phyloP scores from a whole-genome alignment of 1,140 invertebrate species.

The Megalopta genalis region DNA sequence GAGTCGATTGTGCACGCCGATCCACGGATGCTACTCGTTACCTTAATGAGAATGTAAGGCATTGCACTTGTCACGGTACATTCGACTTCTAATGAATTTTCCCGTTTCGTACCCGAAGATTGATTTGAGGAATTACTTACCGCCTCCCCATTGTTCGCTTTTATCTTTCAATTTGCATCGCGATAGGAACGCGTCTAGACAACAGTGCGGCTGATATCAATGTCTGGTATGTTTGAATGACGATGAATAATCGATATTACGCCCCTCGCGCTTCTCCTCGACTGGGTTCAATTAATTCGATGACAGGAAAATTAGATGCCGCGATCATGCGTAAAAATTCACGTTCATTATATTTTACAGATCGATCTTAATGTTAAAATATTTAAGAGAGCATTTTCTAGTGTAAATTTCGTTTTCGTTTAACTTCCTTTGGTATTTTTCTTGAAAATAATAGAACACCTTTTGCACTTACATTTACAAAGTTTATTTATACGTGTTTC shows the following conservation, averaged over 20 bases:
- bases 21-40: conserved; percentile 25
- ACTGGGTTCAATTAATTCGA: not conserved
- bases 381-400: no score
- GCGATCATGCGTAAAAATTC: not conserved
- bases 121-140: conserved; percentile 36
- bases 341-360: not conserved
- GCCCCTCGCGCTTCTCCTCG: not conserved
- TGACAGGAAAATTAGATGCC: not conserved
- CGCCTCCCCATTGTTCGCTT: conserved; percentile 12
- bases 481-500: no score
- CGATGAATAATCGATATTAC: not conserved
- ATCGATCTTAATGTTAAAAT: not conserved
- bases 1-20: conserved; percentile 29
- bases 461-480: no score
- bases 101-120: conserved; percentile 15
- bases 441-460: no score
- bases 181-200: not conserved
- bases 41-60: conserved; percentile 47
- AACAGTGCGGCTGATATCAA: not conserved
- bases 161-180: conserved; percentile 32
- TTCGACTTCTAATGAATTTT: conserved; percentile 40
- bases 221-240: not conserved
- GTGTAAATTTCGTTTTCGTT: no score
- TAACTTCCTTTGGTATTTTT: no score
- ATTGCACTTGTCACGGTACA: conserved; percentile 33